Evolutionary conservation across 64 coral and sea anemone species (phyloP).

Genomic region (Orbicella faveolata): DNA sequence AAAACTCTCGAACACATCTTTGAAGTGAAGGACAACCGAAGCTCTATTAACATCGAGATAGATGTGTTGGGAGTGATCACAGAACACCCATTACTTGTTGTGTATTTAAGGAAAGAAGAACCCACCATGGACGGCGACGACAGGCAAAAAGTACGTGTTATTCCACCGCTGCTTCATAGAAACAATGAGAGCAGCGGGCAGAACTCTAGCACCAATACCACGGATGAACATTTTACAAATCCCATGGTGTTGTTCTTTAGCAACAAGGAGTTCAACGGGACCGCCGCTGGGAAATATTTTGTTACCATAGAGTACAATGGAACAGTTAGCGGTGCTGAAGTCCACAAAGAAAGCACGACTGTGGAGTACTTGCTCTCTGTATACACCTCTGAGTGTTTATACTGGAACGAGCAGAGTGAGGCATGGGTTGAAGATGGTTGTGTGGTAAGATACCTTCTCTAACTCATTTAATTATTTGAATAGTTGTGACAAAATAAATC

Average conservation of each 20-base stretch:
- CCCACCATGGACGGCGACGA: slow-evolving; percentile 3
- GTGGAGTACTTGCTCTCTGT: slow-evolving; percentile 38
- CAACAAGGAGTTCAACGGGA: slow-evolving; percentile 4
- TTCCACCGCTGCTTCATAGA: background rate
- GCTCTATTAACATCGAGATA: slow-evolving; percentile 44
- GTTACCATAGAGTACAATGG: slow-evolving; percentile 43
- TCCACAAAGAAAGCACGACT: slow-evolving; percentile 9
- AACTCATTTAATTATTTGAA: too few relatives aligned
- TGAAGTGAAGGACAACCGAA: slow-evolving; percentile 17
- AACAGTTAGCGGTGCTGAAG: background rate
- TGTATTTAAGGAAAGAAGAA: slow-evolving; percentile 19
- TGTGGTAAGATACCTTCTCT: slow-evolving; percentile 20
- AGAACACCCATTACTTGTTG: slow-evolving; percentile 11
- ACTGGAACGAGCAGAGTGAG: slow-evolving; percentile 7
- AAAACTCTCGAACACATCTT: slow-evolving; percentile 35
- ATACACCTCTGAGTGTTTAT: slow-evolving; percentile 53
- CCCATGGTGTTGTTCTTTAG: slow-evolving; percentile 10
- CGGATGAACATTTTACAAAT: background rate
- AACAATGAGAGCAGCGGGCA: too few relatives aligned
- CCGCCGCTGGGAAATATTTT: slow-evolving; percentile 40
- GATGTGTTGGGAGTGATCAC: background rate
- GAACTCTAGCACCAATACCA: background rate
- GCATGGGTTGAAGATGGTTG: slow-evolving; percentile 45
- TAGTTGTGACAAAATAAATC: too few relatives aligned
- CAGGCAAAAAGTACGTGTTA: background rate